Evolutionary conservation across 2,888 invertebrate species (phyloP), one percentile per base, ranked within the genome.

Genomic region (Tenthredo scrophulariae): DNA sequence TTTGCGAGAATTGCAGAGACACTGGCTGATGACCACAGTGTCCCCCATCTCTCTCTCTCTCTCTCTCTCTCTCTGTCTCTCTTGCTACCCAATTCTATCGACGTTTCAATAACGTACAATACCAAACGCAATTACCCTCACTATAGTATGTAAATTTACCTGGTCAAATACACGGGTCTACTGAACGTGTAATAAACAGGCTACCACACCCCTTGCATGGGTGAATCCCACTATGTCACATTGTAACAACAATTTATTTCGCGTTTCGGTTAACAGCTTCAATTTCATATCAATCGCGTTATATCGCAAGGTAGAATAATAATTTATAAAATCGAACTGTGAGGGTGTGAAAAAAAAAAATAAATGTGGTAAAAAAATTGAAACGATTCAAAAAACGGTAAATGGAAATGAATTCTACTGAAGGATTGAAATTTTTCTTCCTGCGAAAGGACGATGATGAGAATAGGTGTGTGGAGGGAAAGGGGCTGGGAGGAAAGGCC

Each of bases 81-180:
- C n/a, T 62, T 13, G 26, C 62, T 26, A 22, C 7, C 67, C 67
- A 13, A 67, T 33, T 67, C 67, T 15, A 67, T 67, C 67, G 67
- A 67, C 67, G 43, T 74, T 74, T 74, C 43, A 74, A 74, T 74
- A 74, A 43, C 72, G 40, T 43, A 26, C 40, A 74, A 74, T 43
- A 74, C 72, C 72, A 43, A 74, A 43, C n/a, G 40, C 43, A 74
- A 74, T 74, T 74, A 43, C 43, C 40, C 72, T n/a, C 26, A 74
- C 72, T 74, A 43, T 74, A 74, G 40, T 74, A 74, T 74, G 72
- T 43, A 74, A 74, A 74, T 74, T 74, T 67, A 67, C 15, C 67
- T 33, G 18, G 15, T 18, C 67, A 33, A 67, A 67, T 67, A 67
- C 67, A 15, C 15, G 67, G 67, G 33, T 67, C 33, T 7, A 33